phyloP scores from a whole-genome alignment of 2,797 vertebrate species.

The Odontamblyopus rebecca region DNA sequence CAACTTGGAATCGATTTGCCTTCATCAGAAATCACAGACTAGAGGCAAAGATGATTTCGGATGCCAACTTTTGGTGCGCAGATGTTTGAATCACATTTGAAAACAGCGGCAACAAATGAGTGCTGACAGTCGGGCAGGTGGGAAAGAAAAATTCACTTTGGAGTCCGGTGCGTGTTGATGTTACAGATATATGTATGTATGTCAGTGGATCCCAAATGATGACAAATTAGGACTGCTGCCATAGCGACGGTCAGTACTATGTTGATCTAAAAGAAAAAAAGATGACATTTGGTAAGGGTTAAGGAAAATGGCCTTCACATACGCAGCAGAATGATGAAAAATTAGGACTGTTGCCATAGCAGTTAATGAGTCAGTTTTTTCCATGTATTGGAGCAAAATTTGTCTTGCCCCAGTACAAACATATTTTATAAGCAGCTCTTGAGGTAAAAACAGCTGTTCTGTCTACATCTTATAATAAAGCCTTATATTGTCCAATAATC shows the following conservation, averaged over 20 bases:
- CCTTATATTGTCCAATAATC: no score
- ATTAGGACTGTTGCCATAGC: no score
- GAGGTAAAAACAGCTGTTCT: no score
- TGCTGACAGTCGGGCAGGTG: constrained; percentile 29
- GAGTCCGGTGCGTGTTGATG: not conserved
- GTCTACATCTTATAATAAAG: no score
- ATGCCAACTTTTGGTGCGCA: constrained; percentile 28
- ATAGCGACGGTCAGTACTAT: no score
- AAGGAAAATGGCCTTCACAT: constrained; percentile 1
- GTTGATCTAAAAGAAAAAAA: not conserved
- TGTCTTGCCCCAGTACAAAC: no score
- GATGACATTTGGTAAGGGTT: constrained; percentile 6
- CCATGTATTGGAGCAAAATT: no score
- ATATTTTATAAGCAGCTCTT: no score
- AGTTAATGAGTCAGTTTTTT: no score
- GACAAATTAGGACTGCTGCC: no score
- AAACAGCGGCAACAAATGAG: constrained; percentile 32
- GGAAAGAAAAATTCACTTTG: constrained; percentile 18
- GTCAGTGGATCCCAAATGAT: no score
- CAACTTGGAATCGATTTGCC: constrained; percentile 46
- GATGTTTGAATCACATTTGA: constrained; percentile 49
- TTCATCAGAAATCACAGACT: constrained; percentile 44
- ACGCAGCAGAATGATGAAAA: not conserved
- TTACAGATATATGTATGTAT: no score
- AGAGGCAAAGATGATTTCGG: constrained; percentile 18